These are phyloP conservation scores for Metalampra italica DNA, from an alignment of 2,888 invertebrate species.

Conservation along the genomic window DNA sequence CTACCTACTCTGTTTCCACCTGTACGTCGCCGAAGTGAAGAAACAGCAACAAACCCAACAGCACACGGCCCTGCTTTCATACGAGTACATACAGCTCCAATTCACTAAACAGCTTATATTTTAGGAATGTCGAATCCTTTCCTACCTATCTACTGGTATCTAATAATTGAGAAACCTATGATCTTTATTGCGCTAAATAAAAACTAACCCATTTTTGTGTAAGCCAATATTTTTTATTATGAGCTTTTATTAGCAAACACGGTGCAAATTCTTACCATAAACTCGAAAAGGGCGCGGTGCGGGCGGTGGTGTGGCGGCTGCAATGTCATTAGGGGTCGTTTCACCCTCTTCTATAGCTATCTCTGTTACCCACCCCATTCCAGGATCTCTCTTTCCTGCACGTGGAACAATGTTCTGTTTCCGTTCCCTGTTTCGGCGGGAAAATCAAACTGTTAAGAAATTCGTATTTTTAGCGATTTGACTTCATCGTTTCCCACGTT, in stretches of 20 bases:
- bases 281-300: conserved; percentile 32
- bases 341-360: conserved; percentile 59
- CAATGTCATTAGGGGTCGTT: conserved; percentile 66
- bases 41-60: too few relatives aligned
- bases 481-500: not conserved
- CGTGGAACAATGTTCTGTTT: conserved; percentile 13
- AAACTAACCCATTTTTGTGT: too few relatives aligned
- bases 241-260: conserved; percentile 5
- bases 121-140: not conserved
- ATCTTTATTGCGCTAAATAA: too few relatives aligned
- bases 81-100: too few relatives aligned
- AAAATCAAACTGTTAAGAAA: conserved; percentile 18
- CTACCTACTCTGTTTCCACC: too few relatives aligned
- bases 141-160: too few relatives aligned
- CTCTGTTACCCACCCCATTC: conserved; percentile 61
- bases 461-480: not conserved
- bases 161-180: too few relatives aligned
- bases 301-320: conserved; percentile 40
- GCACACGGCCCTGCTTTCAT: too few relatives aligned
- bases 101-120: not conserved
- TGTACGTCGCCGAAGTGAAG: too few relatives aligned
- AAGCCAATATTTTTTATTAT: not conserved
- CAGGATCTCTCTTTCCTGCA: conserved; percentile 42
- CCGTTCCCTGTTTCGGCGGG: conserved; percentile 30
- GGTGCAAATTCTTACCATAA: conserved; percentile 13